Evolutionary conservation across 2,113 vertebrate genomes (phyloP), one percentile per base, ranked within the genome.

Genomic region (Heterotis niloticus): DNA sequence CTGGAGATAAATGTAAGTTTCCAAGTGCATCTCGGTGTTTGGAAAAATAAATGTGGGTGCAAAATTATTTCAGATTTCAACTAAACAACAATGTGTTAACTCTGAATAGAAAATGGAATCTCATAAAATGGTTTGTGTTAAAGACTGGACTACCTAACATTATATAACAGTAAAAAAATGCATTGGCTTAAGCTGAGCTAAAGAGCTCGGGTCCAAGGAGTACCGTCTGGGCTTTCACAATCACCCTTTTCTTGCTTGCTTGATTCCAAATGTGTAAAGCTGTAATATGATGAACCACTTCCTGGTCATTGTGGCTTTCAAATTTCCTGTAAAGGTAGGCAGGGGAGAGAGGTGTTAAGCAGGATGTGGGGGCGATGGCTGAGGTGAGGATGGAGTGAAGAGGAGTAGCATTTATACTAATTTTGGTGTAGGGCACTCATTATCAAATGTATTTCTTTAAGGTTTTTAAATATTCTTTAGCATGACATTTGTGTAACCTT

Each of bases 321-420:
- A 75, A 75, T 75, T 60, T 75, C 73, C 73, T 75, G 24, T 28
- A 54, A 44, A 75, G 72, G 26, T 34, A 52, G 73, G 24, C 52
- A 60, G 56, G 51, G 23, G 23, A 74, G 54, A 74, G 5, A 3
- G n/a, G 54, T 28, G 9, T 28, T 71, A 20, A 20, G 59, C 1
- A 62, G 10, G 23, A 66, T 20, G 23, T 44, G 3, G 7, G 64
- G 23, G 60, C 4, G 60, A 62, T 62, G 12, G 14, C 24, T 69
- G 54, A 75, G 57, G 59, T 60, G 26, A 75, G 28, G 74, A 20
- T 28, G 62, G 26, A 60, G 57, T 75, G 0, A 20, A 62, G 4
- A 4, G 34, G 2, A 7, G 34, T 44, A 44, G 34, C 7, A 44
- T 62, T 2, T 17, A 13, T 4, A 62, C 12, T 62, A 13, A 62